A percentile compares a stretch with the other conserved stretches of the same genome.
These are phyloP conservation scores for Arothron firmamentum DNA, from an alignment of 2,113 vertebrate species.

Conservation along the genomic window DNA sequence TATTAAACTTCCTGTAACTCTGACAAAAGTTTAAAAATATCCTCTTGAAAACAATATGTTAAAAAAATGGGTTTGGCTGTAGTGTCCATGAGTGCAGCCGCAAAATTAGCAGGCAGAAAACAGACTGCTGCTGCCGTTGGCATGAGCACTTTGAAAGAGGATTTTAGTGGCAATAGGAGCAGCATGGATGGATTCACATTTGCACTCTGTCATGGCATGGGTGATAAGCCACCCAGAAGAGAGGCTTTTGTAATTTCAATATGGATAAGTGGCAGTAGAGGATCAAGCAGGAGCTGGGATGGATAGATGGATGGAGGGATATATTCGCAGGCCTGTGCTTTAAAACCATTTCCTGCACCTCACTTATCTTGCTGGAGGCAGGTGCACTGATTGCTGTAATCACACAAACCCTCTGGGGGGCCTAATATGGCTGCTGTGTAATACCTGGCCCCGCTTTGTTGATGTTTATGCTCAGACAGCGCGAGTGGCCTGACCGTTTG, in stretches of 20 bases:
- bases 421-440: slow-evolving; percentile 44
- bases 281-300: slow-evolving; percentile 48
- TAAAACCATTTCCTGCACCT: slow-evolving; percentile 65
- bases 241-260: slow-evolving; percentile 69
- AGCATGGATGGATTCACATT: slow-evolving; percentile 63
- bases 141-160: slow-evolving; percentile 41
- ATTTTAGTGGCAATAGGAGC: slow-evolving; percentile 60
- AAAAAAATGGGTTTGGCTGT: slow-evolving; percentile 25
- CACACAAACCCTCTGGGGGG: slow-evolving; percentile 51
- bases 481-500: slow-evolving; percentile 55
- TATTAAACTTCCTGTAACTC: background rate
- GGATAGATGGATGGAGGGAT: slow-evolving; percentile 52
- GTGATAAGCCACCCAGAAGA: slow-evolving; percentile 63
- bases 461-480: slow-evolving; percentile 59
- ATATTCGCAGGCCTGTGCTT: slow-evolving; percentile 50
- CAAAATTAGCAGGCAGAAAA: slow-evolving; percentile 22
- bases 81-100: slow-evolving; percentile 2
- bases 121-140: slow-evolving; percentile 34
- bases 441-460: slow-evolving; percentile 61
- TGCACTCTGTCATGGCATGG: slow-evolving; percentile 70
- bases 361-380: slow-evolving; percentile 53
- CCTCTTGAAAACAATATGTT: too few relatives aligned
- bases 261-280: slow-evolving; percentile 65
- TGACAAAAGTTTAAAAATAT: background rate
- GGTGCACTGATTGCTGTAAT: slow-evolving; percentile 65